A percentile compares a stretch with the other conserved stretches of the same genome.
Evolutionary conservation across 2,113 vertebrate species (phyloP).

Genomic region (Emydura subglobosa): DNA sequence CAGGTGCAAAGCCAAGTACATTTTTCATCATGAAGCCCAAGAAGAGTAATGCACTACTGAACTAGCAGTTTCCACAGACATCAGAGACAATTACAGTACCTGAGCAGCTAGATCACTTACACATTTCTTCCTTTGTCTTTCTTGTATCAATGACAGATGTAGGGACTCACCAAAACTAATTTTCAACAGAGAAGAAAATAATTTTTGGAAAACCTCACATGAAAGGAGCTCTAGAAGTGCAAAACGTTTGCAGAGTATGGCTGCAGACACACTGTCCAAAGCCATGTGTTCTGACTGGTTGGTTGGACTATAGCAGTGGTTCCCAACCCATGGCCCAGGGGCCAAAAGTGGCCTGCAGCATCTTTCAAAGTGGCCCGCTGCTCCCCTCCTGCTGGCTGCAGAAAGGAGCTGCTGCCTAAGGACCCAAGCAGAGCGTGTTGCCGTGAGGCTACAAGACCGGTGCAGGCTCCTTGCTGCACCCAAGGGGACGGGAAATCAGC

Average conservation of each 20-base stretch:
- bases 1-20: not conserved
- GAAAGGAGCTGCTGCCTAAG: too few relatives aligned
- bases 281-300: not conserved
- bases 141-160: not conserved
- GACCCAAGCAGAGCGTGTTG: too few relatives aligned
- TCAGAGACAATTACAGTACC: constrained; percentile 10
- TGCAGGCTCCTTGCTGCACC: too few relatives aligned
- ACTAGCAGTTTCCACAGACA: not conserved
- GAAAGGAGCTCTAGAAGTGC: not conserved
- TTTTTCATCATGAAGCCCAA: not conserved
- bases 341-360: too few relatives aligned
- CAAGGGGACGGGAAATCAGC: too few relatives aligned
- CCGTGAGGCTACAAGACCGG: too few relatives aligned
- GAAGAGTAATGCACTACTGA: not conserved
- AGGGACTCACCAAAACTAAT: not conserved
- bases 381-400: too few relatives aligned
- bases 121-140: not conserved
- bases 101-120: not conserved
- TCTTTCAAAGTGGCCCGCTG: too few relatives aligned
- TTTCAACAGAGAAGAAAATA: not conserved
- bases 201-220: not conserved
- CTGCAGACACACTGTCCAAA: constrained; percentile 24
- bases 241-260: not conserved
- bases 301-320: not conserved
- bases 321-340: too few relatives aligned